Conservation (phyloP, 2,797 vertebrate species). For the Pteropus rufus region DNA sequence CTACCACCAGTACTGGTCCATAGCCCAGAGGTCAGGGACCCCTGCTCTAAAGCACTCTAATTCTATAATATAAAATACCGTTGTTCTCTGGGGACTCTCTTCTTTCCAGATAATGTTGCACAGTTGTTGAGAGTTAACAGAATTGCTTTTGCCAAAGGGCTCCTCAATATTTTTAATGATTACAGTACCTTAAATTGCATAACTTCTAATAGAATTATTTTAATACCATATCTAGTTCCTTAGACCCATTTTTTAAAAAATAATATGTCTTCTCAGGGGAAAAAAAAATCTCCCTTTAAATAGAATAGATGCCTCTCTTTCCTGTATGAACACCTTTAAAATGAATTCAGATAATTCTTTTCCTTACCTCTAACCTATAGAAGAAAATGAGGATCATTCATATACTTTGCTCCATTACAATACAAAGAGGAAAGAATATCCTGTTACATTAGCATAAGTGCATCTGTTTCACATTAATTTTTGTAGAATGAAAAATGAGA, state of each 20-base stretch:
- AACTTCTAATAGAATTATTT: not conserved
- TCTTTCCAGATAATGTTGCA: not conserved
- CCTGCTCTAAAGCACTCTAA: not conserved
- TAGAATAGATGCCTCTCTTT: not conserved
- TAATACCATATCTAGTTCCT: not conserved
- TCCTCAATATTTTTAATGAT: not conserved
- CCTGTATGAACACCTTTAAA: not conserved
- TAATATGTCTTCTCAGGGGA: not conserved
- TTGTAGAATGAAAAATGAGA: slow-evolving; percentile 1
- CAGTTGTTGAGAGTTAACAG: not conserved
- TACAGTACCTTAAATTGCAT: not conserved
- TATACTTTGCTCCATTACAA: not conserved
- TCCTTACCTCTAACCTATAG: not conserved
- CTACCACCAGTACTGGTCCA: no score
- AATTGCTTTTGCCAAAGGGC: not conserved
- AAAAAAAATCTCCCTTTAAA: not conserved
- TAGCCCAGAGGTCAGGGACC: no score
- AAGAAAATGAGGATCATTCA: not conserved
- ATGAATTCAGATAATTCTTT: not conserved
- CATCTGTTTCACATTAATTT: not conserved
- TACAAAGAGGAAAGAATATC: not conserved
- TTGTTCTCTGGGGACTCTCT: not conserved
- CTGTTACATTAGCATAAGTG: not conserved
- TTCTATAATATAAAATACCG: not conserved
- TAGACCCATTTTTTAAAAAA: not conserved